Evolutionary conservation across 2,113 vertebrate genomes (phyloP).

Genomic region (Oxyura jamaicensis): DNA sequence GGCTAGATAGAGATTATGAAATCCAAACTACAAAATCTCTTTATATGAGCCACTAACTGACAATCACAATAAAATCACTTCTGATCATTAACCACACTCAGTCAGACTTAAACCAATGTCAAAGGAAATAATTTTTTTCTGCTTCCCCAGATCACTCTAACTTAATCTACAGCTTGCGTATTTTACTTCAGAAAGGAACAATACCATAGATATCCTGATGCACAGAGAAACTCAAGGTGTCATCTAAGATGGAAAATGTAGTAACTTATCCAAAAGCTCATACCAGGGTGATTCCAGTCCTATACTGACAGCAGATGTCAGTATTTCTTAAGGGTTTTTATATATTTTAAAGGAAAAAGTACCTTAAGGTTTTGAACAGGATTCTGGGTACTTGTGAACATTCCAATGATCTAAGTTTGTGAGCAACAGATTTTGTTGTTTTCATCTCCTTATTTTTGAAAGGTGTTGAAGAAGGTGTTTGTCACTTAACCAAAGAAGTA

Average conservation of each 20-base stretch:
- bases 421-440: conserved; percentile 60
- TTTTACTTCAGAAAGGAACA: background rate
- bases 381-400: conserved; percentile 45
- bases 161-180: background rate
- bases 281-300: background rate
- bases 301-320: conserved; percentile 54
- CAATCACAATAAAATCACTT: background rate
- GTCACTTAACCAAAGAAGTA: background rate
- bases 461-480: conserved; percentile 24
- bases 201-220: background rate
- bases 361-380: background rate
- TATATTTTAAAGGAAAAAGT: background rate
- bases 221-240: background rate
- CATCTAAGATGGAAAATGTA: background rate
- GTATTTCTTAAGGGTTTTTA: conserved; percentile 39
- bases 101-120: background rate
- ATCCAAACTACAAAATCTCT: background rate
- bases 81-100: background rate
- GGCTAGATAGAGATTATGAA: background rate
- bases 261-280: background rate
- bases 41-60: background rate
- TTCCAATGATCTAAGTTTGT: conserved; percentile 42
- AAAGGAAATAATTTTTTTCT: background rate
- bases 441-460: conserved; percentile 60
- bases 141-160: background rate